Evolutionary conservation across 1,140 invertebrate genomes (phyloP).

Genomic region (Dufourea novaeangliae): DNA sequence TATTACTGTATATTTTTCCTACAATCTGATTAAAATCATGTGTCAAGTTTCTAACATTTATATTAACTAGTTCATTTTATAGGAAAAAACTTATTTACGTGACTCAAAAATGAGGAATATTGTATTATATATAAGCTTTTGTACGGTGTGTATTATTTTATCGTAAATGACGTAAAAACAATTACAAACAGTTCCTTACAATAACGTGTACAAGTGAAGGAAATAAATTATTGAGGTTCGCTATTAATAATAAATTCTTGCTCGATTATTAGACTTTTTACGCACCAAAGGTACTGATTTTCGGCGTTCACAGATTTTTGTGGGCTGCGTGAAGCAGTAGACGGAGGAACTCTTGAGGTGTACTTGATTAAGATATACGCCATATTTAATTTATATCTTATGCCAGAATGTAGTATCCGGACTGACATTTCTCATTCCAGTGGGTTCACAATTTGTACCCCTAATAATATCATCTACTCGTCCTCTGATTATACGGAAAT

Average conservation of each 20-base stretch:
- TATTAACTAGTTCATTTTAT: too few species aligned
- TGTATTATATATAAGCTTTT: background rate
- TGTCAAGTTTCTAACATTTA: too few species aligned
- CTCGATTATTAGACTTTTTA: background rate
- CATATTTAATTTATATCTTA: slow-evolving; percentile 62
- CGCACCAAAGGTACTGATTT: background rate
- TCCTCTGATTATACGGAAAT: slow-evolving; percentile 76
- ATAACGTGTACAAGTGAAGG: background rate
- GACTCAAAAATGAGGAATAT: background rate
- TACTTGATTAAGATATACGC: slow-evolving; percentile 41
- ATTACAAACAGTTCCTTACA: background rate
- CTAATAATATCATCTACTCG: slow-evolving; percentile 77
- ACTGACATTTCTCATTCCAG: slow-evolving; percentile 33
- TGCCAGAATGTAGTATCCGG: slow-evolving; percentile 73
- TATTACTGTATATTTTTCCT: too few species aligned
- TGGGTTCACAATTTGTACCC: slow-evolving; percentile 76
- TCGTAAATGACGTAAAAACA: background rate
- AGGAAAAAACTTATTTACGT: background rate
- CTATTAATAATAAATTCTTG: background rate
- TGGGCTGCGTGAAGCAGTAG: background rate
- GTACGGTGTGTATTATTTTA: background rate
- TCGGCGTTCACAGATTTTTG: background rate
- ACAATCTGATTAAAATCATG: too few species aligned
- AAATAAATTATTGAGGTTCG: slow-evolving; percentile 3
- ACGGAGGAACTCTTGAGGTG: background rate